phyloP scores from a whole-genome alignment of 2,888 invertebrate species.

The Morpho achilles region DNA sequence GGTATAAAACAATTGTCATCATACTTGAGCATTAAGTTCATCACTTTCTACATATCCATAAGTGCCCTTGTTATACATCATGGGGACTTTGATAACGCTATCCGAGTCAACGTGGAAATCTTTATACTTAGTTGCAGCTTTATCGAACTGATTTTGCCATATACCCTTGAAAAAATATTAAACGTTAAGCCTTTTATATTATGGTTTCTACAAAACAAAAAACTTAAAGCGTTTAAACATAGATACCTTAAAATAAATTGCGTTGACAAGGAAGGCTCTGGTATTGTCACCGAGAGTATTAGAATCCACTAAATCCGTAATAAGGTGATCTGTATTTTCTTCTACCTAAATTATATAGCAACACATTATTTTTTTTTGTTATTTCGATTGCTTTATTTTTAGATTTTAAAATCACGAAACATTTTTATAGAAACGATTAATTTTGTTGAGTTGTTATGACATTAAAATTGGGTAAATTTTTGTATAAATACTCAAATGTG shows the following conservation, averaged over 20 bases:
- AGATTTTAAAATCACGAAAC: neutral
- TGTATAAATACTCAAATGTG: neutral
- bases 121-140: slow-evolving; percentile 67
- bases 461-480: neutral
- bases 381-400: neutral
- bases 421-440: neutral
- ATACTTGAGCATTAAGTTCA: slow-evolving; percentile 57
- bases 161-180: slow-evolving; percentile 55
- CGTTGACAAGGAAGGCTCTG: slow-evolving; percentile 86
- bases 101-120: slow-evolving; percentile 81
- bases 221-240: neutral
- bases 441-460: neutral
- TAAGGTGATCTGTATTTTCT: slow-evolving; percentile 58
- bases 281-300: slow-evolving; percentile 72
- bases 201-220: neutral
- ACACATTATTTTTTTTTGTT: neutral
- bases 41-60: slow-evolving; percentile 55
- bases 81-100: slow-evolving; percentile 80
- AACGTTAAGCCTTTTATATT: neutral
- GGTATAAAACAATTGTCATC: neutral
- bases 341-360: slow-evolving; percentile 48
- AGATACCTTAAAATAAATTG: slow-evolving; percentile 88
- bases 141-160: slow-evolving; percentile 84
- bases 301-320: slow-evolving; percentile 78
- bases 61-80: slow-evolving; percentile 80